Percentiles rank a stretch among this genome's conserved stretches.
Evolutionary conservation across 2,113 vertebrate species (phyloP).

Genomic region (Gobio gobio): DNA sequence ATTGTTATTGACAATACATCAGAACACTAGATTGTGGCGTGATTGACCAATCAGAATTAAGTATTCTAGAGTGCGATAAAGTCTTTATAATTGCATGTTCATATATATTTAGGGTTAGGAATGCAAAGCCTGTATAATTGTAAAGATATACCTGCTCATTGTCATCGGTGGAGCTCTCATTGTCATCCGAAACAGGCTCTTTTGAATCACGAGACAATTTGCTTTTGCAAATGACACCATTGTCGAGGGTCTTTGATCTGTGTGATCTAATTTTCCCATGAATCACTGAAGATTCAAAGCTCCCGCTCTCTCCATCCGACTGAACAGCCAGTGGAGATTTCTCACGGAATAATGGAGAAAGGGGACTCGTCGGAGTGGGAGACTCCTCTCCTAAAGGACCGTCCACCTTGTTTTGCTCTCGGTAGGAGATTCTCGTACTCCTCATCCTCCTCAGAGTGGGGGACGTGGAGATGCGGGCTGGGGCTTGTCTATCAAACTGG

Average conservation of each 20-base stretch:
- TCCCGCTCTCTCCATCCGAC: constrained; percentile 56
- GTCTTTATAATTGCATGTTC: not conserved
- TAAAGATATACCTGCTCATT: constrained; percentile 66
- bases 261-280: constrained; percentile 62
- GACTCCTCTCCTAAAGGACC: constrained; percentile 65
- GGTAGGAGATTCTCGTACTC: constrained; percentile 66
- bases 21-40: not conserved
- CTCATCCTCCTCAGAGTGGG: constrained; percentile 85
- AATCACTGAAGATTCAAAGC: constrained; percentile 43
- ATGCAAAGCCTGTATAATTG: not conserved
- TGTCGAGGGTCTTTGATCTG: constrained; percentile 73
- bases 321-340: constrained; percentile 70
- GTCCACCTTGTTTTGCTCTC: constrained; percentile 55
- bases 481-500: constrained; percentile 85
- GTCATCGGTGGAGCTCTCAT: constrained; percentile 55
- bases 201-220: constrained; percentile 56
- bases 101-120: not conserved
- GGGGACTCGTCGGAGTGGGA: constrained; percentile 36
- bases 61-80: not conserved
- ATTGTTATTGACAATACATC: not conserved
- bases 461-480: constrained; percentile 85
- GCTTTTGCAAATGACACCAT: constrained; percentile 55
- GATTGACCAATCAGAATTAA: not conserved
- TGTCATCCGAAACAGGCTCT: constrained; percentile 48
- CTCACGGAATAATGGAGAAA: constrained; percentile 58